Base-by-base conservation (phyloP, 1,140 invertebrate species). In the Cydia splendana region DNA sequence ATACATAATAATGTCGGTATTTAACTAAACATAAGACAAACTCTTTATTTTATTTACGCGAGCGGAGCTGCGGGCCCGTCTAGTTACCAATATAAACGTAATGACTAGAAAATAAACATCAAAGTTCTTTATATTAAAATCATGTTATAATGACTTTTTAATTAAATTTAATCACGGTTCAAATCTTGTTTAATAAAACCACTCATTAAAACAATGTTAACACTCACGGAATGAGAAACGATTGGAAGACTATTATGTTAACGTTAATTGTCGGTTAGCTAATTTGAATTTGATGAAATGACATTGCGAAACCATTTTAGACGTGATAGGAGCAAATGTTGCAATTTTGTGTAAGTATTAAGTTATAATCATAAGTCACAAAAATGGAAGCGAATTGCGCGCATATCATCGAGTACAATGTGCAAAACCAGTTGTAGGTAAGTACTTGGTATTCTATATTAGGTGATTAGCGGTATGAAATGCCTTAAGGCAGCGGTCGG, bases 181-280 rank as follows among this genome's bases (percentile, higher is more conserved):
- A 62, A 62, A 45, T 53, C 12, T 62, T 51, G 77, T 42, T 42
- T 62, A 76, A 75, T 73, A 65, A 76, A 77, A 51, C 74, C 71
- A 74, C 51, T 74, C 71, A 9, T 71, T 42, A 48, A 75, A 53
- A 69, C 62, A 34, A n/a, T 75, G 77, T 78, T 78, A 78, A 74
- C 65, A 28, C n/a, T 67, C 5, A 38, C 69, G 69, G 62, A 57
- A 57, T 48, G 76, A 65, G 24, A 48, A 7, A 38, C 28, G 57
- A 42, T 34, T 45, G 74, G 74, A 76, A 48, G 30, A 69, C 83
- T 83, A 85, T 77, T 84, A 84, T 78, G 84, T 88, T 85, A 86
- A 81, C 81, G 84, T 86, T 86, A 87, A 62, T 62, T 24, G 2
- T 34, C 4, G 74, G 20, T 30, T 75, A 75, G n/a, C 12, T 62